Evolutionary conservation across 2,888 invertebrate species (phyloP).

Genomic region (Eupsilia transversa): DNA sequence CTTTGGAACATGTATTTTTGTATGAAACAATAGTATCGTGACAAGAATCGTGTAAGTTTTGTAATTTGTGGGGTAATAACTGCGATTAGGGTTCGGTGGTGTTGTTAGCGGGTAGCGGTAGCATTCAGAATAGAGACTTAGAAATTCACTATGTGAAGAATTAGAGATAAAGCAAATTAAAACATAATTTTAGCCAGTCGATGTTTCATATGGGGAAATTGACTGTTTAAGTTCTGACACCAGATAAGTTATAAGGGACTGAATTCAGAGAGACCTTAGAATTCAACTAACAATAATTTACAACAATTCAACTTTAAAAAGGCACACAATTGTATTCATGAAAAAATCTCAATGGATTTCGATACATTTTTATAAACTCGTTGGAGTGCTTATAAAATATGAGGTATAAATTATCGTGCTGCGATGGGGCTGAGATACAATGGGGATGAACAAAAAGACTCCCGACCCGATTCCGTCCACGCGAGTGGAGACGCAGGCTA

Average conservation of each 20-base stretch:
- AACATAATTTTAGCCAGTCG: background rate
- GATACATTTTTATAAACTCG: slow-evolving; percentile 36
- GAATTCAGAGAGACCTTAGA: background rate
- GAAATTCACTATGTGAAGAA: background rate
- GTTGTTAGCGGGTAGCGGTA: slow-evolving; percentile 1
- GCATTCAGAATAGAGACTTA: background rate
- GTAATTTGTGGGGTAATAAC: slow-evolving; percentile 54
- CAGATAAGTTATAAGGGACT: too few species aligned
- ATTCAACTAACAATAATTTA: background rate
- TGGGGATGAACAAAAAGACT: slow-evolving; percentile 53
- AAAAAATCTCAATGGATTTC: slow-evolving; percentile 14
- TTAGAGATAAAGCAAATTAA: background rate
- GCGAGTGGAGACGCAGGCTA: slow-evolving; percentile 50
- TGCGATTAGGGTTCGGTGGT: slow-evolving; percentile 31
- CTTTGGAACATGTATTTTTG: slow-evolving; percentile 65
- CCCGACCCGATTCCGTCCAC: slow-evolving; percentile 47
- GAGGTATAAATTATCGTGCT: slow-evolving; percentile 46
- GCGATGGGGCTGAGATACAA: slow-evolving; percentile 52
- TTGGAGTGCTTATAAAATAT: slow-evolving; percentile 52
- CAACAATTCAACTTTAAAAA: background rate
- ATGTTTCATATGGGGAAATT: background rate
- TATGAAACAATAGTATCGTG: slow-evolving; percentile 62
- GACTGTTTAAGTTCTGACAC: background rate
- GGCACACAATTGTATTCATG: slow-evolving; percentile 2
- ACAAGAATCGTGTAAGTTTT: slow-evolving; percentile 60